Percentiles rank a stretch among this genome's conserved stretches.
Conservation (phyloP, 92 coral and sea anemone species). For the Actinernus sp. region DNA sequence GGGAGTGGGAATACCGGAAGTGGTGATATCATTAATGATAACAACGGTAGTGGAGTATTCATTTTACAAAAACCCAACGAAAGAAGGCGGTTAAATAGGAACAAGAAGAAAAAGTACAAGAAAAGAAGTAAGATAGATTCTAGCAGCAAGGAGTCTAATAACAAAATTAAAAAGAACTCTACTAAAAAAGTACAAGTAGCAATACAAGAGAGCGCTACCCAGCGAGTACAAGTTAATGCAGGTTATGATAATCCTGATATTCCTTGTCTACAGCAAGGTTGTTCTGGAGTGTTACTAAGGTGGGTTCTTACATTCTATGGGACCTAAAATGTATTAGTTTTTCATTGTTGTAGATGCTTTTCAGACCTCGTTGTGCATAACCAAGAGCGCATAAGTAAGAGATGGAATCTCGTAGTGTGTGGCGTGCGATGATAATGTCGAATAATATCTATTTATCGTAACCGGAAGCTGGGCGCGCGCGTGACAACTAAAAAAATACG, state of each 20-base stretch:
- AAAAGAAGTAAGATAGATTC: conserved; percentile 19
- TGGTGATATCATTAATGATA: not conserved
- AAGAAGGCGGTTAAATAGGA: conserved; percentile 22
- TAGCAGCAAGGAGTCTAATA: conserved; percentile 38
- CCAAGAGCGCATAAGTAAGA: too few relatives aligned
- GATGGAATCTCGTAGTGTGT: too few relatives aligned
- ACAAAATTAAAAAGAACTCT: conserved; percentile 53
- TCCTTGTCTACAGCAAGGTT: conserved; percentile 81
- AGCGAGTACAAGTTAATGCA: conserved; percentile 97
- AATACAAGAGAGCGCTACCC: conserved; percentile 89
- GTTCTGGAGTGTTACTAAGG: conserved; percentile 89
- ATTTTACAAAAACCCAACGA: conserved; percentile 18
- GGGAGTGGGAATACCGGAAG: conserved; percentile 8
- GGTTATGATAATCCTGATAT: conserved; percentile 98
- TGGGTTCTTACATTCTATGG: conserved; percentile 92
- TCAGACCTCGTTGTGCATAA: too few relatives aligned
- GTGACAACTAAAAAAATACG: too few relatives aligned
- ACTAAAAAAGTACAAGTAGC: conserved; percentile 96
- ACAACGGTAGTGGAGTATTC: conserved; percentile 29
- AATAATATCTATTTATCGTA: too few relatives aligned
- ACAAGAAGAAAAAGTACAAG: conserved; percentile 33
- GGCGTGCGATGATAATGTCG: too few relatives aligned
- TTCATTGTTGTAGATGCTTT: too few relatives aligned
- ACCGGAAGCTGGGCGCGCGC: too few relatives aligned
- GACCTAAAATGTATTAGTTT: too few relatives aligned